These are phyloP conservation scores for Boloria selene DNA, from an alignment of 2,888 invertebrate genomes.

Conservation along the genomic window DNA sequence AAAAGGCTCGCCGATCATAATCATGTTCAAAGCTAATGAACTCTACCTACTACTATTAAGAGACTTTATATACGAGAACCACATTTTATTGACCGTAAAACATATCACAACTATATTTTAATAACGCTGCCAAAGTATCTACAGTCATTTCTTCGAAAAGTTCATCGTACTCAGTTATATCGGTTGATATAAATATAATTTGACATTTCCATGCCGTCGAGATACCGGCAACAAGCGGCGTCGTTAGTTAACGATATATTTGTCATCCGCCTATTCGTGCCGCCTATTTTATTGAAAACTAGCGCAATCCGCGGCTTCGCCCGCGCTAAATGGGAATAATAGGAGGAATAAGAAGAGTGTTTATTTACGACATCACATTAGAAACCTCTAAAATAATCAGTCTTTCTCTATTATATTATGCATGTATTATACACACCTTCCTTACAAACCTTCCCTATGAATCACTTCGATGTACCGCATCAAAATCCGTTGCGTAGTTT, in stretches of 20 bases:
- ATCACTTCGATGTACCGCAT: too few relatives aligned
- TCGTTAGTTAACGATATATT: conserved; percentile 22
- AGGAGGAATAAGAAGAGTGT: too few relatives aligned
- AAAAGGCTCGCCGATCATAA: conserved; percentile 1
- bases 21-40: not conserved
- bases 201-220: conserved; percentile 44
- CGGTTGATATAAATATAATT: conserved; percentile 46
- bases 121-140: conserved; percentile 27
- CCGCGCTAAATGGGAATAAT: too few relatives aligned
- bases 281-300: conserved; percentile 1
- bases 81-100: conserved; percentile 13
- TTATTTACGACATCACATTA: too few relatives aligned
- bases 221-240: conserved; percentile 19
- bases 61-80: not conserved
- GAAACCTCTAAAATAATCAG: too few relatives aligned
- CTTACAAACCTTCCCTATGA: too few relatives aligned
- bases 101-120: conserved; percentile 13
- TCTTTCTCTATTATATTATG: too few relatives aligned
- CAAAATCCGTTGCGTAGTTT: too few relatives aligned
- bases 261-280: conserved; percentile 15
- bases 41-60: not conserved
- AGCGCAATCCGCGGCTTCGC: too few relatives aligned
- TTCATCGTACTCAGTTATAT: conserved; percentile 45
- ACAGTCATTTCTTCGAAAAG: conserved; percentile 35
- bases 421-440: too few relatives aligned